phyloP scores from a whole-genome alignment of 1,140 invertebrate genomes.

The Cherax destructor region DNA sequence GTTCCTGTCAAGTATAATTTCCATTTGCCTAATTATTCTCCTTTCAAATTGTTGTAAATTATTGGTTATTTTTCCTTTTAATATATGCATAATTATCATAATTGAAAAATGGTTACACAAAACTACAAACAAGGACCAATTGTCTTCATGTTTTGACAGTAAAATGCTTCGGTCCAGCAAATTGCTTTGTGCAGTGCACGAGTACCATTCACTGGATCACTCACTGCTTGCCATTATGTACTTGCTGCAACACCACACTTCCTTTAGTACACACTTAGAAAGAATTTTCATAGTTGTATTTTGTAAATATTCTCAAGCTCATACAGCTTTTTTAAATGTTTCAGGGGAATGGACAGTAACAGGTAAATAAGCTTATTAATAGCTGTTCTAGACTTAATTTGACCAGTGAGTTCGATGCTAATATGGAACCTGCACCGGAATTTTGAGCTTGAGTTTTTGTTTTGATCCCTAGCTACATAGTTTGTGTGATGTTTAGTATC shows the following conservation, averaged over 20 bases:
- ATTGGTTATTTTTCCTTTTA: constrained; percentile 9
- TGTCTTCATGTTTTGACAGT: neutral
- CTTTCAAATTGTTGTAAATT: neutral
- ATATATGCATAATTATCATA: neutral
- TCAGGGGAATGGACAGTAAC: constrained; percentile 59
- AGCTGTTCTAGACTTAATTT: constrained; percentile 42
- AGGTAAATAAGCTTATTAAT: constrained; percentile 52
- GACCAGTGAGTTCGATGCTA: constrained; percentile 9
- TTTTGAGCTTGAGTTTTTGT: constrained; percentile 11
- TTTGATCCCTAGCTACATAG: constrained; percentile 13
- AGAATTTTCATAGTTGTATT: constrained; percentile 29
- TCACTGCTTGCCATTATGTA: neutral
- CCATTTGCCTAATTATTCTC: neutral
- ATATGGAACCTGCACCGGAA: constrained; percentile 37
- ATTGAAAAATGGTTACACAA: neutral
- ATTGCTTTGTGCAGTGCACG: neutral
- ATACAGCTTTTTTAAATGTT: constrained; percentile 58
- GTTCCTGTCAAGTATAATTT: neutral
- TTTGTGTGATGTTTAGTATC: neutral
- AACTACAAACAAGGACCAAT: neutral
- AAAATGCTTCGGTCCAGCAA: neutral
- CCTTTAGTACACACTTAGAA: neutral
- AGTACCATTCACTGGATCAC: neutral
- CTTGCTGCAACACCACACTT: neutral
- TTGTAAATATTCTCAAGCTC: constrained; percentile 50